These are phyloP conservation scores for Chionoecetes opilio DNA, from an alignment of 1,140 invertebrate species.

Conservation along the genomic window DNA sequence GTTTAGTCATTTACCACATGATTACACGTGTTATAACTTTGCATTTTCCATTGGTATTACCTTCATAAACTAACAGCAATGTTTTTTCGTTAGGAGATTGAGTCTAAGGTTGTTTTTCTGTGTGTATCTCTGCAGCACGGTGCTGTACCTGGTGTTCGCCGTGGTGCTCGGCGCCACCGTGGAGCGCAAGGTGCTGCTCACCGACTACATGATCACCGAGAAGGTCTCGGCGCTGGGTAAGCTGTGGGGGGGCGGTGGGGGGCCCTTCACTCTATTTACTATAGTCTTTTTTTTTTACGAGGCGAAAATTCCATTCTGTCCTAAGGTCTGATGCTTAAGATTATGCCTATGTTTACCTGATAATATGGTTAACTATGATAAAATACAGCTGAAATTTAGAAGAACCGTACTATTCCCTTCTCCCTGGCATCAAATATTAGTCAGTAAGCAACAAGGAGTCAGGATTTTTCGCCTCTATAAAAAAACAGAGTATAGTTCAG, in stretches of 20 bases:
- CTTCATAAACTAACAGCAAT: not conserved
- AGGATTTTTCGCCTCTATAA: no score
- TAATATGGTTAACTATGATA: no score
- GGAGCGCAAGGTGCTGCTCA: conserved; percentile 88
- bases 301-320: no score
- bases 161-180: conserved; percentile 95
- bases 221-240: conserved; percentile 91
- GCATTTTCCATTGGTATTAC: not conserved
- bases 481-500: no score
- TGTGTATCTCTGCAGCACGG: conserved; percentile 88
- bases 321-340: no score
- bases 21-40: not conserved
- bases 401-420: no score
- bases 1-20: not conserved
- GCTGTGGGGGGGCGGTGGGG: conserved; percentile 62
- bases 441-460: no score
- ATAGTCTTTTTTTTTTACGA: no score
- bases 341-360: no score
- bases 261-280: no score
- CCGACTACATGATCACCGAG: conserved; percentile 95
- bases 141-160: conserved; percentile 95
- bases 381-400: no score
- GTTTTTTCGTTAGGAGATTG: not conserved
- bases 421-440: no score
- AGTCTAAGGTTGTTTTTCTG: not conserved